Evolutionary conservation across 2,113 vertebrate genomes (phyloP).

Genomic region (Otolemur garnettii): DNA sequence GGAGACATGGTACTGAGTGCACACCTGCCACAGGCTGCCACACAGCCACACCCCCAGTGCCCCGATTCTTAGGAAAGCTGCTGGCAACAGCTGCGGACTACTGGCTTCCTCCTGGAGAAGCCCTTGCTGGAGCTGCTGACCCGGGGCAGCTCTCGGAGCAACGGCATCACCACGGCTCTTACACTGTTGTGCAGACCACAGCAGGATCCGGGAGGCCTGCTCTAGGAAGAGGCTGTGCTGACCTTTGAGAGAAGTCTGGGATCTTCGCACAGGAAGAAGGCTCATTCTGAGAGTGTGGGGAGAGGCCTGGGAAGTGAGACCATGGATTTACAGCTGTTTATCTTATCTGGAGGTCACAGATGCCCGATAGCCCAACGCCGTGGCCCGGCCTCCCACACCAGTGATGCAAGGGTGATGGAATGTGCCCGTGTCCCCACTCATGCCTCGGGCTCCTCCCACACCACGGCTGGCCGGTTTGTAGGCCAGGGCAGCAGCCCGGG

Average conservation of each 20-base stretch:
- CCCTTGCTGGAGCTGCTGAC: background rate
- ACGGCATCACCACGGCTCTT: background rate
- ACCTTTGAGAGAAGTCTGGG: too few species aligned
- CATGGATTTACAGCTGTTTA: background rate
- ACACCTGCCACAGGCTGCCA: too few species aligned
- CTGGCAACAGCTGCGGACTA: too few species aligned
- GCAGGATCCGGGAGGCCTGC: background rate
- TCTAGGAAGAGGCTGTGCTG: background rate
- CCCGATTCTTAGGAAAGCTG: rapidly evolving
- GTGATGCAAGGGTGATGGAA: slow-evolving; percentile 57
- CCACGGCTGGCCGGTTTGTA: background rate
- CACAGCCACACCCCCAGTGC: rapidly evolving
- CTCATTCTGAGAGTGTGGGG: background rate
- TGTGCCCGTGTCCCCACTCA: background rate
- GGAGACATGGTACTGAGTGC: rapidly evolving
- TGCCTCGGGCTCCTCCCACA: background rate
- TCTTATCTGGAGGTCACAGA: background rate
- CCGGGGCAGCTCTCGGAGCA: background rate
- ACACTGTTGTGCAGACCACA: background rate
- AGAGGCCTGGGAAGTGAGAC: background rate
- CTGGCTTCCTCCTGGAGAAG: background rate
- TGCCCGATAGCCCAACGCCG: rapidly evolving
- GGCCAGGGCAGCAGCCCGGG: slow-evolving; percentile 24
- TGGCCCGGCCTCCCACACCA: background rate
- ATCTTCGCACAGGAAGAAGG: background rate